These are phyloP conservation scores for Drosophila aldrichi DNA, from an alignment of 2,888 invertebrate genomes.

Conservation along the genomic window DNA sequence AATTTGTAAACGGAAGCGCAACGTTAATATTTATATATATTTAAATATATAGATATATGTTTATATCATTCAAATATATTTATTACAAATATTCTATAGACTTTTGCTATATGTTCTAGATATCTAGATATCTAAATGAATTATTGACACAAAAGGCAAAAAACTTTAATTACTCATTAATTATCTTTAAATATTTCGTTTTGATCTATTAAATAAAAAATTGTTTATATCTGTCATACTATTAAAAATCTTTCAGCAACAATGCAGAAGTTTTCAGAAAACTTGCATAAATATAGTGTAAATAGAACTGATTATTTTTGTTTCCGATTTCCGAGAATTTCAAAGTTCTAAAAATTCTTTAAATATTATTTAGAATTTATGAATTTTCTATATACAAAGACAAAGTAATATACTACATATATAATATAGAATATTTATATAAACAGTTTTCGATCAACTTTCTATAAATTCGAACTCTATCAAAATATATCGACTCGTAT, in stretches of 20 bases:
- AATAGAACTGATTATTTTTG: background rate
- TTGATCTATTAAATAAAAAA: background rate
- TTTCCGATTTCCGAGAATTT: background rate
- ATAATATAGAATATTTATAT: background rate
- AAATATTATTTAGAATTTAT: background rate
- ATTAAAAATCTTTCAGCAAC: background rate
- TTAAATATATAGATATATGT: background rate
- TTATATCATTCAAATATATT: background rate
- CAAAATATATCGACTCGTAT: conserved; percentile 2
- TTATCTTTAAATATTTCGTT: background rate
- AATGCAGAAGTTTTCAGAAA: background rate
- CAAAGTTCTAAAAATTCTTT: background rate
- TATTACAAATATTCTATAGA: background rate
- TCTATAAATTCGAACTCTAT: background rate
- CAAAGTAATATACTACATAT: background rate
- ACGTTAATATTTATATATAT: background rate
- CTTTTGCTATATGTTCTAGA: background rate
- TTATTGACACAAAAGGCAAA: too few species aligned
- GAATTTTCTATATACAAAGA: background rate
- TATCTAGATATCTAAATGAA: background rate
- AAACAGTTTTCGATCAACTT: background rate
- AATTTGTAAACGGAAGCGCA: background rate
- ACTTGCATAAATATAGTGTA: background rate
- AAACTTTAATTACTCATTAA: background rate
- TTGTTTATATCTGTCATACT: too few species aligned